Evolutionary conservation across 2,797 vertebrate species (phyloP), one percentile per base, ranked within the genome.

Genomic region (Sebastes vulpes): DNA sequence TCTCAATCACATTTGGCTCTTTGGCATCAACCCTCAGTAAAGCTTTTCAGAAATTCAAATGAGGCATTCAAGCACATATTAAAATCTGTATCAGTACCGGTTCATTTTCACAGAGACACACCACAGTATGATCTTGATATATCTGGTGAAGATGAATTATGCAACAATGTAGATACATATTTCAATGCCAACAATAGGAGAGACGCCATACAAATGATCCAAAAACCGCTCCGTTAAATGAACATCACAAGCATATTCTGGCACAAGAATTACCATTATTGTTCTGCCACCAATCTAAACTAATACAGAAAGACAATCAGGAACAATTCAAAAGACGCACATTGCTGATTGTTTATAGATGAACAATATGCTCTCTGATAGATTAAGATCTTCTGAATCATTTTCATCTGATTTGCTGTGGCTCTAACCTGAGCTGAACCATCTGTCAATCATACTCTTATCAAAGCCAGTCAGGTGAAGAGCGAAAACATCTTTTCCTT

Each of bases 41-140:
- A 32, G 65, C 54, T 18, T 66, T 65, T 59, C 38, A 42, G n/a
- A 56, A 83, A 86, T 88, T 76, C 58, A 78, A 81, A 85, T 81
- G 28, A 87, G 32, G 26, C 48, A 73, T 81, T 65, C 16, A 59
- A 20, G 21, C 11, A 20, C 20, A 76, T 64, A 71, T 72, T 63
- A 72, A 81, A 89, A 67, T 56, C 52, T 12, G 5, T 65, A 31
- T 81, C 66, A 21, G 29, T 59, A 61, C 74, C 48, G 21, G 42
- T 53, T 78, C 14, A 4, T 32, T 46, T 74, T 60, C 11, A 57
- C n/a, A 38, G 21, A 57, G 28, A 69, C 9, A 14, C 16, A 14
- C 57, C 31, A 18, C 9, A 20, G 14, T 57, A 18, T 50, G 11
- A 78, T 56, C 54, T 50, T 58, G 70, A 83, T 38, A 25, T 1